phyloP scores from a whole-genome alignment of 2,113 vertebrate genomes.

The Bubo blakistoni region DNA sequence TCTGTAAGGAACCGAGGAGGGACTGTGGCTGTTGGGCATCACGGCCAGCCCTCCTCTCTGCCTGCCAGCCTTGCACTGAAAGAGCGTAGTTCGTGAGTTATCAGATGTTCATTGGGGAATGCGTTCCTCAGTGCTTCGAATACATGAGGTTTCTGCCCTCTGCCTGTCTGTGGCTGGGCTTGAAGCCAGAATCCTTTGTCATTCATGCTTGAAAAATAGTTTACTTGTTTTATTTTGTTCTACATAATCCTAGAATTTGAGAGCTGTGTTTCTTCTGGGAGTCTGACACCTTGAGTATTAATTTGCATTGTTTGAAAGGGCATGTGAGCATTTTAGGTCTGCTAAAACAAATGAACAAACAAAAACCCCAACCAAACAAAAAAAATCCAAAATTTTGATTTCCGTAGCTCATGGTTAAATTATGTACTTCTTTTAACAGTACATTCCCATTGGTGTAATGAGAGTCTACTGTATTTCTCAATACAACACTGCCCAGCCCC shows the following conservation, averaged over 20 bases:
- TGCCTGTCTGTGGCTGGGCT: neutral
- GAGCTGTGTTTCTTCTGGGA: neutral
- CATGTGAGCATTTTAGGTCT: neutral
- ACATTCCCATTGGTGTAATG: neutral
- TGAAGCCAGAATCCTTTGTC: neutral
- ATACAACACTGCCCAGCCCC: neutral
- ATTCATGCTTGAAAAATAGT: neutral
- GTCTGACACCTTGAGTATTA: neutral
- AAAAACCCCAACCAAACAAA: rapidly evolving
- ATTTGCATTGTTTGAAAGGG: neutral
- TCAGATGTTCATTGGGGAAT: rapidly evolving
- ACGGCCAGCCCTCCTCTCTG: neutral
- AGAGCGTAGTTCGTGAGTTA: rapidly evolving
- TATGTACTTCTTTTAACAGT: neutral
- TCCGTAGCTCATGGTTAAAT: neutral
- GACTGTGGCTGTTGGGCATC: rapidly evolving
- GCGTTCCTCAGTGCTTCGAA: rapidly evolving
- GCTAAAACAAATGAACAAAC: neutral
- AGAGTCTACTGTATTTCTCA: neutral
- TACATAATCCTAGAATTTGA: neutral
- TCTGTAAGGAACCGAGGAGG: neutral
- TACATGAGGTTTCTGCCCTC: neutral
- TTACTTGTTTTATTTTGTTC: neutral
- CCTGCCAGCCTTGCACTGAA: neutral
- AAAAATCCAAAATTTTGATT: neutral